Evolutionary conservation across 2,113 vertebrate species (phyloP).

Genomic region (Gymnocephalus cernua): DNA sequence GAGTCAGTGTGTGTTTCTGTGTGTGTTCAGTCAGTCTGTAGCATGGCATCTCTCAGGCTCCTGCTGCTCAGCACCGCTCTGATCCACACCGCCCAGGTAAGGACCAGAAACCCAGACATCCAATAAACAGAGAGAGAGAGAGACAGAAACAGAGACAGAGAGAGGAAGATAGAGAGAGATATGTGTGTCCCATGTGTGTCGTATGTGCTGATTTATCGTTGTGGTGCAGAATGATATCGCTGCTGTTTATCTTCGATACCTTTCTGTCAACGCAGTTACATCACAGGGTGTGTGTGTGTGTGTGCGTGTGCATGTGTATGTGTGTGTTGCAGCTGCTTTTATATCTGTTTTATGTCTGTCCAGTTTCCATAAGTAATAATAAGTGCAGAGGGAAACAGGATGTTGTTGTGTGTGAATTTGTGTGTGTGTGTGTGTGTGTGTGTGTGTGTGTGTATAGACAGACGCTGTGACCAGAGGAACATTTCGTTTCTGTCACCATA

Average conservation of each 20-base stretch:
- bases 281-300: background rate
- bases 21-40: slow-evolving; percentile 42
- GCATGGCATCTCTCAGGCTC: slow-evolving; percentile 71
- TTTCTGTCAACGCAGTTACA: slow-evolving; percentile 11
- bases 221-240: slow-evolving; percentile 4
- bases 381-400: background rate
- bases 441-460: background rate
- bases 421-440: slow-evolving; percentile 18
- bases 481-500: slow-evolving; percentile 60
- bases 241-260: slow-evolving; percentile 13
- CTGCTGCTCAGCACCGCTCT: slow-evolving; percentile 70
- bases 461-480: background rate
- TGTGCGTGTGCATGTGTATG: background rate
- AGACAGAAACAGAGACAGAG: background rate
- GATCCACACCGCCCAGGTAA: slow-evolving; percentile 69
- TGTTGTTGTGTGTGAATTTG: background rate
- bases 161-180: too few relatives aligned
- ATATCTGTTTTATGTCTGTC: background rate
- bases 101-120: background rate
- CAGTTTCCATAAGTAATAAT: background rate
- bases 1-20: slow-evolving; percentile 45
- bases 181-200: background rate
- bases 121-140: background rate
- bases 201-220: background rate
- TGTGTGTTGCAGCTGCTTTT: background rate